Evolutionary conservation across 2,888 invertebrate species (phyloP).

Genomic region (Erebia aethiops): DNA sequence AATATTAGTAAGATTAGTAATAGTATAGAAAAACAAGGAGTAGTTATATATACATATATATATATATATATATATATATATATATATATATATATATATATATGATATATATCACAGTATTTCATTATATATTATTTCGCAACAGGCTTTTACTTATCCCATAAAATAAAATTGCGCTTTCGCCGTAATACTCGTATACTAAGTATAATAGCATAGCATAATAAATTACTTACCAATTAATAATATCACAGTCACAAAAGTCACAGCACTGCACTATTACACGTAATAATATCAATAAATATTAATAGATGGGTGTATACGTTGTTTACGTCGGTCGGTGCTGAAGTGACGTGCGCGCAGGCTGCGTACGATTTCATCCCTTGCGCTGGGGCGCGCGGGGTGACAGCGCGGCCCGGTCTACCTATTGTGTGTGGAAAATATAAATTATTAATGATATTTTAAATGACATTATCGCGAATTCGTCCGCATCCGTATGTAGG

Average conservation of each 20-base stretch:
- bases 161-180: neutral
- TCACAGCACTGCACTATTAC: slow-evolving; percentile 23
- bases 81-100: too few species aligned
- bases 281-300: slow-evolving; percentile 20
- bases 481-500: too few species aligned
- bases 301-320: slow-evolving; percentile 20
- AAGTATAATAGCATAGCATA: slow-evolving; percentile 3
- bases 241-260: slow-evolving; percentile 11
- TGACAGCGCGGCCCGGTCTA: slow-evolving; percentile 40
- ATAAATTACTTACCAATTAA: slow-evolving; percentile 20
- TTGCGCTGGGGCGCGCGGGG: slow-evolving; percentile 41
- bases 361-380: slow-evolving; percentile 44
- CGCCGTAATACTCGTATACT: too few species aligned
- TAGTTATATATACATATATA: too few species aligned
- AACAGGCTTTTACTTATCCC: neutral
- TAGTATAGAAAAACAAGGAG: too few species aligned
- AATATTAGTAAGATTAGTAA: too few species aligned
- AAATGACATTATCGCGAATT: neutral
- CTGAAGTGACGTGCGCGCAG: slow-evolving; percentile 65
- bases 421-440: slow-evolving; percentile 42
- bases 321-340: slow-evolving; percentile 50
- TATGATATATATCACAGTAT: too few species aligned
- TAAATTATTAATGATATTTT: neutral
- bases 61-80: too few species aligned
- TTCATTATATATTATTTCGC: neutral